Evolutionary conservation across 2,888 invertebrate genomes (phyloP).

Genomic region (Tethea ocularis): DNA sequence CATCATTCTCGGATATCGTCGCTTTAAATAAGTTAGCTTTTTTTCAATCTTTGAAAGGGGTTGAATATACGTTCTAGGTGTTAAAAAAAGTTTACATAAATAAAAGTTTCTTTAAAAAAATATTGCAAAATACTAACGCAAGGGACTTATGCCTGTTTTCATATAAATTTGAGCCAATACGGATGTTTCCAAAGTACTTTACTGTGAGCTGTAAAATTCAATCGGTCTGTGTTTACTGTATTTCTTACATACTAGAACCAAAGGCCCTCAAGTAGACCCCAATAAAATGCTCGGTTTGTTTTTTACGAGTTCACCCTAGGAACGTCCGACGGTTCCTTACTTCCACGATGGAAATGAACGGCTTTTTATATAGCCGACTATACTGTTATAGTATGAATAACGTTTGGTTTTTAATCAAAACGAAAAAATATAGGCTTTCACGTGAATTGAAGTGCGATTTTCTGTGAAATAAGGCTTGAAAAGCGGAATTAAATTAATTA

Average conservation of each 20-base stretch:
- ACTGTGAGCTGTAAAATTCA: background rate
- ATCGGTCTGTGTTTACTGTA: background rate
- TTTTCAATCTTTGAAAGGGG: too few relatives aligned
- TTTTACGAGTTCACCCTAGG: slow-evolving; percentile 36
- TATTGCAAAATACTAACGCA: too few relatives aligned
- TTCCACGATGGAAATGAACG: slow-evolving; percentile 36
- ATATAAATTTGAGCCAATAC: too few relatives aligned
- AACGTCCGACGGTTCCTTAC: slow-evolving; percentile 27
- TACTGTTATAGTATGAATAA: slow-evolving; percentile 25
- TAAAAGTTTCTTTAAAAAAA: too few relatives aligned
- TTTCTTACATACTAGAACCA: slow-evolving; percentile 6
- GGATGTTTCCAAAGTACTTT: too few relatives aligned
- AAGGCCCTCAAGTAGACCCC: slow-evolving; percentile 26
- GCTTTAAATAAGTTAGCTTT: too few relatives aligned
- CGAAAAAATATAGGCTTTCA: slow-evolving; percentile 20
- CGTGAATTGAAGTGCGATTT: slow-evolving; percentile 20
- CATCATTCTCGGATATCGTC: too few relatives aligned
- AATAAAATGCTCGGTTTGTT: slow-evolving; percentile 48
- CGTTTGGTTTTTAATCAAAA: slow-evolving; percentile 36
- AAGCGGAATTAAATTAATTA: background rate
- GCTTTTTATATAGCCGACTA: slow-evolving; percentile 39
- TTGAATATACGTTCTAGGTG: too few relatives aligned
- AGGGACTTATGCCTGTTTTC: too few relatives aligned
- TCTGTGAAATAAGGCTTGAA: background rate
- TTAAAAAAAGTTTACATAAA: too few relatives aligned